Evolutionary conservation across 2,113 vertebrate genomes (phyloP), one percentile per base, ranked within the genome.

Genomic region (Oostethus manadensis): DNA sequence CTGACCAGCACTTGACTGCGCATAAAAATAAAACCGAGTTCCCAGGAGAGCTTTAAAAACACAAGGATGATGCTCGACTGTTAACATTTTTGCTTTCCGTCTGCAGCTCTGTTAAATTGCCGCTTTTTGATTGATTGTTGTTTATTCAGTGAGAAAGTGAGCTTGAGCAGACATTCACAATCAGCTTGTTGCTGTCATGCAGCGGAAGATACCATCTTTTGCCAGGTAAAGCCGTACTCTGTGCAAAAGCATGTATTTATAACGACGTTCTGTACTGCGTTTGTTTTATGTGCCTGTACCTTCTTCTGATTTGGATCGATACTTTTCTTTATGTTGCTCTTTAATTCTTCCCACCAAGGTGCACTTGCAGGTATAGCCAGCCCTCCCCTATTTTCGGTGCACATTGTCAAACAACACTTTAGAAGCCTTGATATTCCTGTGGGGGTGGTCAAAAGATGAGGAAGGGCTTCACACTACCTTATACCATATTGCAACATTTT

Each of bases 311-410:
- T 62, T 61, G 29, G 73, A 77, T 84, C 73, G 60, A 71, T 64
- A 64, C 60, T 58, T 61, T 69, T 64, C 48, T 70, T 62, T 66
- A 76, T 80, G 66, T 60, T 76, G 69, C 20, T 55, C 62, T 69
- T 68, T 77, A 79, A 78, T 81, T 77, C 68, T 77, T 49, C 58
- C 57, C 73, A 56, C 64, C 33, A 47, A 57, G 74, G 58, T 73
- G 69, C 61, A 60, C 74, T 79, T 77, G 78, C 74, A 76, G 73
- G 62, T 75, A 68, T 66, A 70, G 73, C 71, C 29, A 5, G 5
- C 2, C 23, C 23, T 26, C 5, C 3, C 5, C 66, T 74, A 68
- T 79, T 84, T 84, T 74, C 67, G 58, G 70, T 16, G 16, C 21
- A 33, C 42, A 8, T 42, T 64, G 76, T 62, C 77, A 71, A 79